These are phyloP conservation scores for Eristalinus sepulchralis DNA, from an alignment of 2,888 invertebrate species.

Conservation along the genomic window DNA sequence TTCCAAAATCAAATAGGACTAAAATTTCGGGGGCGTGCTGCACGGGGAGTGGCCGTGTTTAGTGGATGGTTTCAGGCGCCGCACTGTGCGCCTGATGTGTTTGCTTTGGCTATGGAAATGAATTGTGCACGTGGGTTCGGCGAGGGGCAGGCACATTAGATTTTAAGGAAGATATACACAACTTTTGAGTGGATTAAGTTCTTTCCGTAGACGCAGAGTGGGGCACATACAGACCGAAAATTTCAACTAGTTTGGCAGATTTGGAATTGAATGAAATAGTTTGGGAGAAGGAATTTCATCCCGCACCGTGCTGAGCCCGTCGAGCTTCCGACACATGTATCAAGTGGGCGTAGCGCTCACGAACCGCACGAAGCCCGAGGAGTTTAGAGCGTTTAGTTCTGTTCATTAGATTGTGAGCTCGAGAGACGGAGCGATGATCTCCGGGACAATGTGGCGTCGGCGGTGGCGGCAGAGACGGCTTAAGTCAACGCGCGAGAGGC, in stretches of 20 bases:
- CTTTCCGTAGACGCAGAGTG: background rate
- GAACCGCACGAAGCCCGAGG: background rate
- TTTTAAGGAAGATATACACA: constrained; percentile 51
- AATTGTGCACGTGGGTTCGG: background rate
- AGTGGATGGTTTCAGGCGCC: background rate
- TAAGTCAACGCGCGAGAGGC: background rate
- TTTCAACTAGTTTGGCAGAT: constrained; percentile 43
- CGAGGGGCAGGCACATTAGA: constrained; percentile 23
- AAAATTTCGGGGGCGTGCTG: background rate
- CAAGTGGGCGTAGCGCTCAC: background rate
- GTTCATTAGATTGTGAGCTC: background rate
- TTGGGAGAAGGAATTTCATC: constrained; percentile 39
- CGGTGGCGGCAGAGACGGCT: background rate
- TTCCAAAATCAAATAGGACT: background rate
- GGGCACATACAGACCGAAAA: constrained; percentile 7
- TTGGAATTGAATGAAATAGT: too few species aligned
- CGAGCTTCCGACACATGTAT: constrained; percentile 45
- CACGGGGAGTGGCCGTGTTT: background rate
- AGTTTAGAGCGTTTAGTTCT: background rate
- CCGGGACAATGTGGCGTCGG: background rate
- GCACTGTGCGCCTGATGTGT: background rate
- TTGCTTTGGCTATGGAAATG: constrained; percentile 18
- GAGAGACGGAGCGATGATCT: background rate
- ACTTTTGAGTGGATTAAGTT: constrained; percentile 58
- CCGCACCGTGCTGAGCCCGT: background rate